Percentiles rank a stretch among this genome's conserved stretches.
phyloP scores from a whole-genome alignment of 2,888 invertebrate species.

The Anagyrus pseudococci region DNA sequence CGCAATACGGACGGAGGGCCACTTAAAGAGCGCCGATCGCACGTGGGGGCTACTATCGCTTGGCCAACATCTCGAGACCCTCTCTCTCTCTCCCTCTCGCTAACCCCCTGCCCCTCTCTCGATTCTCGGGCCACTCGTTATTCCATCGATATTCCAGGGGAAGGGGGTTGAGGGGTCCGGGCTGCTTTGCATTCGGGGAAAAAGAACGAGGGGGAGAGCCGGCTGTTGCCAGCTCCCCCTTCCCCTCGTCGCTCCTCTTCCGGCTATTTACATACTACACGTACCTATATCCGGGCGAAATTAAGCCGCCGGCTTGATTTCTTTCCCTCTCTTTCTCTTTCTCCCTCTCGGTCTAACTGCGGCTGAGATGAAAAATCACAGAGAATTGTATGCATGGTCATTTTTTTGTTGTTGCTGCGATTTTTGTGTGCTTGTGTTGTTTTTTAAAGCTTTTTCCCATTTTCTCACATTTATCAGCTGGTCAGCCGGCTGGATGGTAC shows the following conservation, averaged over 20 bases:
- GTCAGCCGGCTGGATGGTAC: no score
- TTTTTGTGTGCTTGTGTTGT: no score
- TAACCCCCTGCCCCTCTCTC: neutral
- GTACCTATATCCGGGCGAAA: conserved; percentile 42
- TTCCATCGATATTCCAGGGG: conserved; percentile 31
- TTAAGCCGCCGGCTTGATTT: conserved; percentile 39
- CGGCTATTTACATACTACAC: conserved; percentile 49
- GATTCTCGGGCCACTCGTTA: conserved; percentile 18
- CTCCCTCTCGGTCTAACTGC: neutral
- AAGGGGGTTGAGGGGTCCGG: neutral
- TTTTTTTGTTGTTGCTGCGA: no score
- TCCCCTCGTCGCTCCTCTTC: conserved; percentile 38
- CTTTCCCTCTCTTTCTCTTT: neutral
- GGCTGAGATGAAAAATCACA: no score
- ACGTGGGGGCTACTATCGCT: conserved; percentile 11
- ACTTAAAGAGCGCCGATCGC: neutral
- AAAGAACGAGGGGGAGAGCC: neutral
- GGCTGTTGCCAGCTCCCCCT: conserved; percentile 35
- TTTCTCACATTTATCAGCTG: no score
- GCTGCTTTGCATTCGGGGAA: conserved; percentile 18
- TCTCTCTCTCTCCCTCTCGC: no score
- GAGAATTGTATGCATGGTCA: no score
- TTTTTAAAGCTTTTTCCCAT: no score
- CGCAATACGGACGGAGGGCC: neutral
- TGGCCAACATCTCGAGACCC: conserved; percentile 26